Evolutionary conservation across 2,113 vertebrate genomes (phyloP), one percentile per base, ranked within the genome.

Genomic region (Halcyon malimbica): DNA sequence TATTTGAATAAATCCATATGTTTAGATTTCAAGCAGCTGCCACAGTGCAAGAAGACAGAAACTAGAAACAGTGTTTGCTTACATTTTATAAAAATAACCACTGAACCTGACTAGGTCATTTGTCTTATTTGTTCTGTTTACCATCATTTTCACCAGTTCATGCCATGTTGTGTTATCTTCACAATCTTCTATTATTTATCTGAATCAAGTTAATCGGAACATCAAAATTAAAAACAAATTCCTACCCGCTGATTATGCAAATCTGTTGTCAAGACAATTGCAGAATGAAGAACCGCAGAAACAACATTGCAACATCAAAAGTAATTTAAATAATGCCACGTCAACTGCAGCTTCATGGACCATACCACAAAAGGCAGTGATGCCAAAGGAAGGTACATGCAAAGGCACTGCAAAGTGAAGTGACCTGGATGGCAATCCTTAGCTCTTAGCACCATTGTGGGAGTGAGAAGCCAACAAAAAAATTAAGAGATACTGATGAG

Each of bases 1-100:
- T 83, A 93, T 93, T 94, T 96, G 73, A 95, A 87, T 92, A 94
- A 96, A 94, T 87, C 69, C 57, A 3, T 92, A 91, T 79, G 83
- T 51, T 90, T 92, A 54, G 28, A 85, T 59, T 94, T 89, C 86
- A 89, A 84, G 50, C 46, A 92, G 77, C 80, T 89, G 86, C 51
- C 86, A 81, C 11, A 48, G 48, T 17, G 10, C 41, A 91, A 62
- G 50, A 69, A 31, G 41, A 91, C 39, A 89, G 83, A 92, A 71
- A 89, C 44, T 53, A 93, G 53, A 89, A 91, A 90, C 25, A 88
- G 29, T 53, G 48, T 87, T 93, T 93, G 69, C 80, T 91, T 83
- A 69, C n/a, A 54, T 94, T 84, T 92, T 35, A 76, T 37, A 78
- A 92, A 93, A 95, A 85, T 50, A 92, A 87, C 28, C 26, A 87